Conservation (phyloP, 2,888 invertebrate species). For the Ommatoiulus sabulosus region DNA sequence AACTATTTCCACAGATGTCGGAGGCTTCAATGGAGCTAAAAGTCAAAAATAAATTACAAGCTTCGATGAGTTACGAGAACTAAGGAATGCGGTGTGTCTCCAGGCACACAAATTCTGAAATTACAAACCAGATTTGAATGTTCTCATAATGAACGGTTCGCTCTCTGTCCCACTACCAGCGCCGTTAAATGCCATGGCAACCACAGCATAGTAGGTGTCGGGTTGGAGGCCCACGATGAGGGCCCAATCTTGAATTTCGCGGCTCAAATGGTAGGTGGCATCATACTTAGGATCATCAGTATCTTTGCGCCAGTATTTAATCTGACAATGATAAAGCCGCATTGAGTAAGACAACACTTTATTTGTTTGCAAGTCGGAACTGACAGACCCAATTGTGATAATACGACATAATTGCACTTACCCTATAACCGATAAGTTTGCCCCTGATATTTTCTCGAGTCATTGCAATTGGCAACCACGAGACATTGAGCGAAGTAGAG, state of each 20-base stretch:
- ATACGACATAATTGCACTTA: conserved; percentile 65
- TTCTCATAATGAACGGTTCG: conserved; percentile 79
- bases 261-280: conserved; percentile 84
- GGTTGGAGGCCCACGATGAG: conserved; percentile 93
- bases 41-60: conserved; percentile 37
- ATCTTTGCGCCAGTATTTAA: conserved; percentile 88
- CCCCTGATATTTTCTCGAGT: conserved; percentile 87
- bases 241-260: conserved; percentile 86
- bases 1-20: conserved; percentile 88
- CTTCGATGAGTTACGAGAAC: background rate
- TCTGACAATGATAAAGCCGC: conserved; percentile 67
- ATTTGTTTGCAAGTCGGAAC: too few species aligned
- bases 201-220: conserved; percentile 91
- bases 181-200: conserved; percentile 95
- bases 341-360: too few species aligned
- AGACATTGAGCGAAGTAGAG: conserved; percentile 91
- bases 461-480: conserved; percentile 89
- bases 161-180: conserved; percentile 97
- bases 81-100: background rate
- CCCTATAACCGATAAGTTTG: conserved; percentile 90
- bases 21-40: conserved; percentile 90
- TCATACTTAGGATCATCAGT: conserved; percentile 79
- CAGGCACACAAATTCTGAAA: background rate
- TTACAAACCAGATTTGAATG: conserved; percentile 66
- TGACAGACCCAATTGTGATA: too few species aligned